Base-by-base conservation (phyloP, 1,140 invertebrate genomes). In the Solen grandis region DNA sequence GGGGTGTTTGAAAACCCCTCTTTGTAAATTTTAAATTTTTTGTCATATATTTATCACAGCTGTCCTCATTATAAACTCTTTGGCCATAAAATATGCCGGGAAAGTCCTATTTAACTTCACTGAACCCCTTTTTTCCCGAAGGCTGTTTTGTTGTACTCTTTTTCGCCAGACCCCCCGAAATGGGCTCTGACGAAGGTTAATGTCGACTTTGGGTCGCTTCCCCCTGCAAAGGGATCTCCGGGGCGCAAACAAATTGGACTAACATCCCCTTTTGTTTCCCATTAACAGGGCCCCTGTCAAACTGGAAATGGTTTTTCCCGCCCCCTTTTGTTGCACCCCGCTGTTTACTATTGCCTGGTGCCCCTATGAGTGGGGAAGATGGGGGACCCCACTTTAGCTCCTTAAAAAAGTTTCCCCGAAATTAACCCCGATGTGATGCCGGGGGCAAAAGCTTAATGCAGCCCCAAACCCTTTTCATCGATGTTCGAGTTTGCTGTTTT, bases 401-500 rank as follows among this genome's bases (percentile, higher is more conserved):
- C 66, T 27, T 82, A 77, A 25, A 74, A 36, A 46, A 77, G 35
- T 31, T 81, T 81, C 8, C 35, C 77, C n/a, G 66, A 63, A 77
- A 33, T 66, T 22, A 52, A 69, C 16, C 65, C 69, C 10, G 27
- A 52, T n/a, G 83, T 4, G 81, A 60, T 19, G 87, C 50, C 66
- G 90, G 82, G 0, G 91, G 90, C 79, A 90, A 60, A 88, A 62
- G 63, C 68, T 84, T 31, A 90, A 63, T 1, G 89, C 85, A 14
- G 85, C 82, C 5, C 90, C 91, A 46, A 92, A 81, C 50, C 91
- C 82, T 31, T 82, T 86, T 50, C 87, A 74, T 89, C 84, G 10
- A 92, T 81, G 35, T 85, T 88, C 13, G 85, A 75, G 63, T 89
- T 90, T 91, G 89, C 79, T 90, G 90, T 65, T 87, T 13, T 89